Percentiles rank a stretch among this genome's conserved stretches.
These are phyloP conservation scores for Melolontha melolontha DNA, from an alignment of 2,888 invertebrate species.

Conservation along the genomic window DNA sequence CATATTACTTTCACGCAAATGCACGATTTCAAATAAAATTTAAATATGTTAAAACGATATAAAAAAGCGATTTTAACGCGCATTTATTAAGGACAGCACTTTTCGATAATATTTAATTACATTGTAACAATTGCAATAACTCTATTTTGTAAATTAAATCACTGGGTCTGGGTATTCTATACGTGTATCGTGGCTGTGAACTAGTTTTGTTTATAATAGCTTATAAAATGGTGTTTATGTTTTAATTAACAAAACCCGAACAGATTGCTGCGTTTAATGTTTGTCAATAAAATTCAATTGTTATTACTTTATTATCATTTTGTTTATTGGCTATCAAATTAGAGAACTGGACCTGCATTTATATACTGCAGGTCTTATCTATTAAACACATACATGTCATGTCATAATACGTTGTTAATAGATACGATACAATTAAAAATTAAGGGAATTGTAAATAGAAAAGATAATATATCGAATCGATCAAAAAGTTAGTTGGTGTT, in stretches of 20 bases:
- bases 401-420: background rate
- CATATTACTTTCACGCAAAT: background rate
- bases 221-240: slow-evolving; percentile 44
- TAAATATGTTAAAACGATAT: slow-evolving; percentile 4
- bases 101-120: slow-evolving; percentile 40
- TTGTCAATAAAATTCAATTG: slow-evolving; percentile 44
- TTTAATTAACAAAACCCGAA: slow-evolving; percentile 43
- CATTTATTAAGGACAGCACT: slow-evolving; percentile 6
- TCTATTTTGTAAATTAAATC: slow-evolving; percentile 32
- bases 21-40: slow-evolving; percentile 2
- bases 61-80: slow-evolving; percentile 16
- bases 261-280: slow-evolving; percentile 39
- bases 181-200: slow-evolving; percentile 15
- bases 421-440: slow-evolving; percentile 1
- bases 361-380: background rate
- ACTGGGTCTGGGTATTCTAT: background rate
- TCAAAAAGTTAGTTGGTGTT: no score
- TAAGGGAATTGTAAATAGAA: slow-evolving; percentile 5
- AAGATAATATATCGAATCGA: no score
- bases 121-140: slow-evolving; percentile 18
- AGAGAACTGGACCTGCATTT: slow-evolving; percentile 4
- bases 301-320: slow-evolving; percentile 43
- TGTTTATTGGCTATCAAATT: slow-evolving; percentile 39
- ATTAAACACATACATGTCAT: background rate
- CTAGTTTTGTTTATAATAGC: slow-evolving; percentile 40